Conservation (phyloP, 2,888 invertebrate genomes). For the Pammene fasciana region DNA sequence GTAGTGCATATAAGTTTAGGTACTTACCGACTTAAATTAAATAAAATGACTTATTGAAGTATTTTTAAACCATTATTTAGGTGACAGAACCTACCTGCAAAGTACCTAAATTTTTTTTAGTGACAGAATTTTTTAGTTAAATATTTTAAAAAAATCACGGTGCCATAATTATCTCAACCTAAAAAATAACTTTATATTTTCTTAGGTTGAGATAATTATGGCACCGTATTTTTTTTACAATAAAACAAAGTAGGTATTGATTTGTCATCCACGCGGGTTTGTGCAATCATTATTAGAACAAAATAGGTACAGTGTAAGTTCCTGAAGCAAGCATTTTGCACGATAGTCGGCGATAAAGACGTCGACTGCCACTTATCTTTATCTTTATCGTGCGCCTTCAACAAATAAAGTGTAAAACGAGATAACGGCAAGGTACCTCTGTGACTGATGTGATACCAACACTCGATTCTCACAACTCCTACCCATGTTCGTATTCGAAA, state of each 20-base stretch:
- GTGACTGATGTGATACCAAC: slow-evolving; percentile 58
- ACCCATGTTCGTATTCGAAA: slow-evolving; percentile 11
- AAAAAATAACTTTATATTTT: no score
- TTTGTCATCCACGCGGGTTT: background rate
- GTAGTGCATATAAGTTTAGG: no score
- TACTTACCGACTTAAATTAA: no score
- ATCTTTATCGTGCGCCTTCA: slow-evolving; percentile 80
- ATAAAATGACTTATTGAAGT: no score
- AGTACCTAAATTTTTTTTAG: no score
- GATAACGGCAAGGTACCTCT: slow-evolving; percentile 72
- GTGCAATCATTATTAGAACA: slow-evolving; percentile 41
- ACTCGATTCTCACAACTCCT: slow-evolving; percentile 24
- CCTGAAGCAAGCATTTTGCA: slow-evolving; percentile 71
- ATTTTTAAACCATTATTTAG: no score
- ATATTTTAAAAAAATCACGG: no score
- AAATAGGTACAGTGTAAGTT: slow-evolving; percentile 56
- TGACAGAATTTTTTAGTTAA: no score
- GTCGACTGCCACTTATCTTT: slow-evolving; percentile 76
- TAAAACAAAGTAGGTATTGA: background rate
- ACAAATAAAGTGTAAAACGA: slow-evolving; percentile 81
- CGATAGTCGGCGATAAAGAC: slow-evolving; percentile 73
- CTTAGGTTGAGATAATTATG: no score
- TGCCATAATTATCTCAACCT: no score
- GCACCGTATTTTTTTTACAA: no score
- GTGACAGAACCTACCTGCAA: no score